Conservation (phyloP, 2,888 invertebrate species). For the Deilephila elpenor region DNA sequence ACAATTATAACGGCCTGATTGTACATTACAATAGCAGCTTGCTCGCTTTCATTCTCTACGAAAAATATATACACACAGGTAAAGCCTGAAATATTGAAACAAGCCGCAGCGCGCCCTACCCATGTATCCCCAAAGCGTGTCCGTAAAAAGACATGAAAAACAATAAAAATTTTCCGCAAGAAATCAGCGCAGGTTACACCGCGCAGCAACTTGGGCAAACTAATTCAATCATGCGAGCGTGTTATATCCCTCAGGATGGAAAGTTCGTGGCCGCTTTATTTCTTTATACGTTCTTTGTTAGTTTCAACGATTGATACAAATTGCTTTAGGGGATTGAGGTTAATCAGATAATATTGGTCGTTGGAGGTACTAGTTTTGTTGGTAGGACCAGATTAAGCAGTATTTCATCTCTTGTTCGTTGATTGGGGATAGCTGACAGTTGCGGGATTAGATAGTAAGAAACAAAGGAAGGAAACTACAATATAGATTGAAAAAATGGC, state of each 20-base stretch:
- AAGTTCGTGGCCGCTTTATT: conserved; percentile 57
- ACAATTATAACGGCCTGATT: too few species aligned
- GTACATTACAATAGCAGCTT: too few species aligned
- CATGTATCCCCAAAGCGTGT: conserved; percentile 3
- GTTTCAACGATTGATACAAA: conserved; percentile 58
- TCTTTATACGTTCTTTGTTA: conserved; percentile 44
- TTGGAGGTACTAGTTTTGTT: not conserved
- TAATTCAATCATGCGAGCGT: conserved; percentile 32
- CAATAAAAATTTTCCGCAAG: conserved; percentile 24
- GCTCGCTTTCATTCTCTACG: not conserved
- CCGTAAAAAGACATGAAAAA: conserved; percentile 22
- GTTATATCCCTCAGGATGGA: conserved; percentile 53
- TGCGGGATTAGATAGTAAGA: not conserved
- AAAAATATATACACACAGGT: not conserved
- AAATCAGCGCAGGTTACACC: conserved; percentile 31
- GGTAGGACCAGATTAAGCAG: not conserved
- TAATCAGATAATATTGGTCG: conserved; percentile 27
- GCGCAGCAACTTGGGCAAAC: conserved; percentile 29
- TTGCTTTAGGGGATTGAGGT: conserved; percentile 52
- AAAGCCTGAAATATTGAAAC: not conserved
- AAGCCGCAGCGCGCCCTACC: not conserved
- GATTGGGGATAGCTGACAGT: not conserved
- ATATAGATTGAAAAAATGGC: too few species aligned
- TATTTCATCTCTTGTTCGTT: not conserved
- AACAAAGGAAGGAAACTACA: not conserved